Percentiles rank a stretch among this genome's conserved stretches.
These are phyloP conservation scores for Anableps anableps DNA, from an alignment of 2,797 vertebrate species.

Conservation along the genomic window DNA sequence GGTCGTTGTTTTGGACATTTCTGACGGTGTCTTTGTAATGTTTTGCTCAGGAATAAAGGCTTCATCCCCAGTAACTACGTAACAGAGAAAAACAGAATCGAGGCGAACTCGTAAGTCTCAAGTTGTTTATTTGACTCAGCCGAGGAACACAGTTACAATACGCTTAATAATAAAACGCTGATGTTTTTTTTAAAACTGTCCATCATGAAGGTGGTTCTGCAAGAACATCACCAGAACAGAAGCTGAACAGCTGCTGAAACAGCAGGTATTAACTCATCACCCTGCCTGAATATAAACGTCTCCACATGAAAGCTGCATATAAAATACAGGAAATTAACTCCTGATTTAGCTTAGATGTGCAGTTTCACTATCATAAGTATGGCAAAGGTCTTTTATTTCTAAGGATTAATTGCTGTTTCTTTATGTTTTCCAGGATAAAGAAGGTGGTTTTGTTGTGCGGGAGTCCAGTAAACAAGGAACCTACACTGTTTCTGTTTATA, in stretches of 20 bases:
- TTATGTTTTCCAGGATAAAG: constrained; percentile 79
- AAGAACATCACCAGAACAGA: constrained; percentile 88
- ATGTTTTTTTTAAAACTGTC: background rate
- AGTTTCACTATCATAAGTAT: background rate
- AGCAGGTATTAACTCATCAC: constrained; percentile 78
- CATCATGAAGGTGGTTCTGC: constrained; percentile 86
- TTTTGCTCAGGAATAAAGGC: constrained; percentile 83
- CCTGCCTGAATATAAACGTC: background rate
- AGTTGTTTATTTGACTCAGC: fast-evolving
- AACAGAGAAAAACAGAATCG: constrained; percentile 84
- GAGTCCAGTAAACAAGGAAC: constrained; percentile 86
- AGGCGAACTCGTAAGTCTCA: constrained; percentile 84
- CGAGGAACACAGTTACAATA: background rate
- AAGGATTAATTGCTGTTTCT: background rate
- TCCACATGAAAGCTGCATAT: background rate
- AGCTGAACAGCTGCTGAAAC: constrained; percentile 86
- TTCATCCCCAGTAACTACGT: constrained; percentile 92
- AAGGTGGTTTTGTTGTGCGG: constrained; percentile 89
- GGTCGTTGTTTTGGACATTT: background rate
- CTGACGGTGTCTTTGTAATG: background rate
- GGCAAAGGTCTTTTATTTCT: background rate
- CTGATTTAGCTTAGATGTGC: background rate
- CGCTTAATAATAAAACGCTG: background rate
- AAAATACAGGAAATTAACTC: background rate
- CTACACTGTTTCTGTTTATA: constrained; percentile 87